These are phyloP conservation scores for Lamellibrachia columna DNA, from an alignment of 2,888 invertebrate genomes.

Conservation along the genomic window DNA sequence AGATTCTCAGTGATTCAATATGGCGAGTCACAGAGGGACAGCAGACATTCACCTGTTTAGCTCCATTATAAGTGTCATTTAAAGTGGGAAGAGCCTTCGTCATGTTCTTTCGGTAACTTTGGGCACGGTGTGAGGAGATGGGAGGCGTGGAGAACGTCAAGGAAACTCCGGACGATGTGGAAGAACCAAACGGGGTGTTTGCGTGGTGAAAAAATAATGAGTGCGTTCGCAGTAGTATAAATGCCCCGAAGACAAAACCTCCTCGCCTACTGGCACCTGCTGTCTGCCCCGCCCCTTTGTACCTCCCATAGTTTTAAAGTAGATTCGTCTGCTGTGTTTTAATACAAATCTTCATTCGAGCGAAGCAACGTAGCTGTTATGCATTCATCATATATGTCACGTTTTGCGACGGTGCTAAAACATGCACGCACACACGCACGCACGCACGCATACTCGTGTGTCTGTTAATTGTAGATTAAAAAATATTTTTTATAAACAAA, in stretches of 20 bases:
- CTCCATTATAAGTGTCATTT: background rate
- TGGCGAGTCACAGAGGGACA: no score
- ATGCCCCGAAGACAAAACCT: background rate
- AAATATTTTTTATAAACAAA: no score
- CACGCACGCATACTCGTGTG: no score
- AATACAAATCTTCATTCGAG: no score
- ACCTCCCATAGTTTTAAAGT: background rate
- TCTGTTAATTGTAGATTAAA: no score
- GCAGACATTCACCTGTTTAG: background rate
- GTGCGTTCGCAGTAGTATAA: background rate
- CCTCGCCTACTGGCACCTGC: background rate
- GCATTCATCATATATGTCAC: no score
- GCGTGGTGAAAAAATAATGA: background rate
- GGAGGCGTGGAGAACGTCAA: background rate
- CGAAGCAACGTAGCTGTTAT: no score
- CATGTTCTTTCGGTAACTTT: background rate
- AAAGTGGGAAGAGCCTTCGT: background rate
- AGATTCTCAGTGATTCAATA: no score
- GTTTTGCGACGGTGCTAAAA: no score
- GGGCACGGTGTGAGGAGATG: background rate
- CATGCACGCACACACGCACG: no score
- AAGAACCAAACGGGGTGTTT: background rate
- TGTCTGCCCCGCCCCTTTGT: background rate
- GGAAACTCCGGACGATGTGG: background rate
- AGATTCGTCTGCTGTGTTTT: no score